These are phyloP conservation scores for Melipona quadrifasciata DNA, from an alignment of 1,140 invertebrate genomes.

Conservation along the genomic window DNA sequence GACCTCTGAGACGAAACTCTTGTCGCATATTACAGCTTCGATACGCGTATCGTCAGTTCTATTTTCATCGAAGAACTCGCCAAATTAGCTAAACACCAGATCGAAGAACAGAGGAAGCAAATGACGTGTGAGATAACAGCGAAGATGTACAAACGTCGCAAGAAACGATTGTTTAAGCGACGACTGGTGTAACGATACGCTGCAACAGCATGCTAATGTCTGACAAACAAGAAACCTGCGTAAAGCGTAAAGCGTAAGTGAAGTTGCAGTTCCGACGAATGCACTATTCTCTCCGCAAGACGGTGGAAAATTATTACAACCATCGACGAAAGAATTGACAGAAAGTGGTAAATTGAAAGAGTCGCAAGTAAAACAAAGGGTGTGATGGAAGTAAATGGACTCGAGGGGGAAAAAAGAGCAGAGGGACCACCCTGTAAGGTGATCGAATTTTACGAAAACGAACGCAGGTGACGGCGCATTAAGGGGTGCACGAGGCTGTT, in stretches of 20 bases:
- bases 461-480: slow-evolving; percentile 28
- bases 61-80: background rate
- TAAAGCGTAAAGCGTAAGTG: no score
- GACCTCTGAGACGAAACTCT: background rate
- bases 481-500: slow-evolving; percentile 28
- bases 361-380: background rate
- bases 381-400: no score
- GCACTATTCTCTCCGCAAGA: no score
- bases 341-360: background rate
- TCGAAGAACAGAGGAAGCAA: background rate
- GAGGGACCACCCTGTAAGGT: no score
- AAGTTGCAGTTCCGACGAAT: background rate
- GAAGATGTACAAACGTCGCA: background rate
- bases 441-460: slow-evolving; percentile 20
- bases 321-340: background rate
- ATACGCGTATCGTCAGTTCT: background rate
- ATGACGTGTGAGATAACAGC: background rate
- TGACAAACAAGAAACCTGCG: no score
- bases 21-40: background rate
- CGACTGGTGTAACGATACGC: background rate
- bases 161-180: background rate
- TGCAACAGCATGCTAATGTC: background rate
- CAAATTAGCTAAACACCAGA: background rate
- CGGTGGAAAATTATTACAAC: no score
- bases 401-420: background rate